phyloP scores from a whole-genome alignment of 2,888 invertebrate genomes.

The Coecobrya sp. region DNA sequence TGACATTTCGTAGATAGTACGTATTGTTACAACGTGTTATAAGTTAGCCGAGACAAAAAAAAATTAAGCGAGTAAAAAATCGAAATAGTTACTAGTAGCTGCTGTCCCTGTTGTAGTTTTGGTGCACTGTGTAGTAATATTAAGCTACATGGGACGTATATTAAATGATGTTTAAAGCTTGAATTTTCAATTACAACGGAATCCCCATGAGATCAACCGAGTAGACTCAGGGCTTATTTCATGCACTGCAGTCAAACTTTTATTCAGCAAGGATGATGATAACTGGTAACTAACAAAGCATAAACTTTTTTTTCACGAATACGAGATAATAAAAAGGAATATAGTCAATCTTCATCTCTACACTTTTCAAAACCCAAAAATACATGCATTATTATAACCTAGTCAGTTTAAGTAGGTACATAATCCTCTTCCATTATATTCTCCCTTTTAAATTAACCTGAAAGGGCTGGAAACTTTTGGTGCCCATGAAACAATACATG shows the following conservation, averaged over 20 bases:
- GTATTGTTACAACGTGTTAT: too few relatives aligned
- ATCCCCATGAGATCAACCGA: conserved; percentile 75
- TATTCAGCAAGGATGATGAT: conserved; percentile 51
- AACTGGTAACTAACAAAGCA: background rate
- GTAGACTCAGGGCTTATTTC: conserved; percentile 69
- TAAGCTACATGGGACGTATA: conserved; percentile 36
- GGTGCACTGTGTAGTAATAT: conserved; percentile 10
- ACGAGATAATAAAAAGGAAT: conserved; percentile 15
- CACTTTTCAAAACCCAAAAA: conserved; percentile 8
- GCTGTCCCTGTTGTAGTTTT: background rate
- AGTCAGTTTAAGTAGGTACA: background rate
- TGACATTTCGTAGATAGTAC: too few relatives aligned
- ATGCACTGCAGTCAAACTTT: conserved; percentile 76
- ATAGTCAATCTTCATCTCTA: background rate
- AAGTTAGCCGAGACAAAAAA: background rate
- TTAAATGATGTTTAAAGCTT: conserved; percentile 76
- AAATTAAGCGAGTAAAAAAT: conserved; percentile 45
- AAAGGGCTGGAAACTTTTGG: background rate
- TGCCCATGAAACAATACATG: conserved; percentile 17
- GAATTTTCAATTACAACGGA: conserved; percentile 80
- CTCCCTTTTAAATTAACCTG: conserved; percentile 26
- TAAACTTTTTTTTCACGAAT: conserved; percentile 40
- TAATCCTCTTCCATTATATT: too few relatives aligned
- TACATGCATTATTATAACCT: too few relatives aligned
- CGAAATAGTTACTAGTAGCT: conserved; percentile 34